Evolutionary conservation across 2,888 invertebrate genomes (phyloP).

Genomic region (Cataglyphis albicans): DNA sequence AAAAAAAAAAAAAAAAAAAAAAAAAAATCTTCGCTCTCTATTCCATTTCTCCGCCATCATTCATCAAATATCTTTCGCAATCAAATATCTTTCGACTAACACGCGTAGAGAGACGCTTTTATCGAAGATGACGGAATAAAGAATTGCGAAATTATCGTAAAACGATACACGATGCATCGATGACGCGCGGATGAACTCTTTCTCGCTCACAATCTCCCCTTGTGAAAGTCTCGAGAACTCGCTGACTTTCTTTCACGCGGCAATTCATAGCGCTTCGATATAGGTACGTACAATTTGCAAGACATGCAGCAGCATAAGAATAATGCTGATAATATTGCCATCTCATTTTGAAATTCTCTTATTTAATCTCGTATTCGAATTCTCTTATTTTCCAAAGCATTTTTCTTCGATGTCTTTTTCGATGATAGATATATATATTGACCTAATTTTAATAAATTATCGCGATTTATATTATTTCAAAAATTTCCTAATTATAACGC

Average conservation of each 20-base stretch:
- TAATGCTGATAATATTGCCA: background rate
- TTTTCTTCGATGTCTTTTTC: background rate
- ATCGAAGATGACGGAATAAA: background rate
- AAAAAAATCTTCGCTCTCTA: background rate
- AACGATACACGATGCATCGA: constrained; percentile 15
- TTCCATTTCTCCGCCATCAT: background rate
- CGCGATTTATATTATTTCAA: background rate
- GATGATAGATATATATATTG: background rate
- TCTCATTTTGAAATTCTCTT: background rate
- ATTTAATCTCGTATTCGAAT: background rate
- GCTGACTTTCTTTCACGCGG: constrained; percentile 57
- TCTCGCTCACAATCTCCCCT: constrained; percentile 52
- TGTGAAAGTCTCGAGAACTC: constrained; percentile 67
- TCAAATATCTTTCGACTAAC: background rate
- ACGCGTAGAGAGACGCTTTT: background rate
- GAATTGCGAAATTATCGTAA: background rate
- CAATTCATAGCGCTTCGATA: constrained; percentile 24
- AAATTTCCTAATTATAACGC: background rate
- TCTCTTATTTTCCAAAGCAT: background rate
- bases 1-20: too few relatives aligned
- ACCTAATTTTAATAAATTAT: constrained; percentile 1
- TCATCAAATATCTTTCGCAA: background rate
- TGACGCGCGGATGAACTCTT: constrained; percentile 53
- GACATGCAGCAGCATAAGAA: background rate
- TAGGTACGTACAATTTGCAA: constrained; percentile 10